Conservation (phyloP, 2,797 vertebrate genomes). For the Liparis tanakae region DNA sequence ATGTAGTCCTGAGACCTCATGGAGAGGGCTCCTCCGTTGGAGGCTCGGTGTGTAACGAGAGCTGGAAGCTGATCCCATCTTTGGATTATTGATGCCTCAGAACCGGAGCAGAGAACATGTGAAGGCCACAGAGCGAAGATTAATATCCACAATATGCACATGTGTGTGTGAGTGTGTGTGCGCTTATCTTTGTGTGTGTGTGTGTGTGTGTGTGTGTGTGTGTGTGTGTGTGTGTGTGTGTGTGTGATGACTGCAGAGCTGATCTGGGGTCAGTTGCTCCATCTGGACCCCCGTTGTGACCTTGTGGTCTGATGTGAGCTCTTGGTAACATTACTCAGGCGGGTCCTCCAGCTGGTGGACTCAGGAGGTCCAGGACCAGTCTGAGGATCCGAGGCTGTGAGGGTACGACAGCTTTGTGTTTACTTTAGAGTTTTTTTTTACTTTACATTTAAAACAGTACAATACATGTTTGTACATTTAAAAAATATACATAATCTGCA, state of each 20-base stretch:
- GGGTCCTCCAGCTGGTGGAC: conserved; percentile 10
- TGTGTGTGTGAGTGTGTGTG: too few species aligned
- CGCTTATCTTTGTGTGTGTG: too few species aligned
- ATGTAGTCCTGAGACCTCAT: conserved; percentile 34
- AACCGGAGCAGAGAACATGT: conserved; percentile 61
- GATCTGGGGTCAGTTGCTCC: neutral
- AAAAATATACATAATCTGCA: too few species aligned
- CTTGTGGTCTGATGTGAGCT: conserved; percentile 51
- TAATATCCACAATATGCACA: conserved; percentile 6
- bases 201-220: neutral
- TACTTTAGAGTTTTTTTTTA: too few species aligned
- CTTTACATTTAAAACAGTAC: too few species aligned
- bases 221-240: neutral
- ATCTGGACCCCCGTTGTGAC: neutral
- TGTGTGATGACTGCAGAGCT: neutral
- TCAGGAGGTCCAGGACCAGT: conserved; percentile 10
- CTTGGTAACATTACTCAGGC: conserved; percentile 56
- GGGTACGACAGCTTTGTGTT: too few species aligned
- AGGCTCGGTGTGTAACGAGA: conserved; percentile 68
- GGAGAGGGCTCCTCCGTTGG: conserved; percentile 61
- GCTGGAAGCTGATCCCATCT: conserved; percentile 65
- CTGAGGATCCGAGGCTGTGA: neutral
- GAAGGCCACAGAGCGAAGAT: conserved; percentile 28
- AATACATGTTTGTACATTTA: too few species aligned
- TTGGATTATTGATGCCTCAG: conserved; percentile 77